A percentile compares a stretch with the other conserved stretches of the same genome.
These are phyloP conservation scores for Mionectes olivaceus DNA, from an alignment of 2,797 vertebrate genomes.

Conservation along the genomic window DNA sequence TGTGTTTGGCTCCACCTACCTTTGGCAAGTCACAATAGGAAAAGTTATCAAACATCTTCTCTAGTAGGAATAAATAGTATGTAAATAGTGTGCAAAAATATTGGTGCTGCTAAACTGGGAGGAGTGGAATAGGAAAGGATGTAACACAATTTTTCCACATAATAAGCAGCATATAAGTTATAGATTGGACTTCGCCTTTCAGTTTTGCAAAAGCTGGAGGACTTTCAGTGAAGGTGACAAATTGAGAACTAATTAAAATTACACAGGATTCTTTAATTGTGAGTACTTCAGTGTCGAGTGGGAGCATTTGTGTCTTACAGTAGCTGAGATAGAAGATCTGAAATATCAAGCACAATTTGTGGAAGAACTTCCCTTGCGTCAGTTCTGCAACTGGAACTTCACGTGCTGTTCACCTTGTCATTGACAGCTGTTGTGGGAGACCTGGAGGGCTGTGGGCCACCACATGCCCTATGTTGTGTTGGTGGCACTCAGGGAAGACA, in stretches of 20 bases:
- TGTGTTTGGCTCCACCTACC: neutral
- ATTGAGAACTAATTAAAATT: neutral
- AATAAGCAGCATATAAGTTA: neutral
- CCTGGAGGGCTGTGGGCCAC: neutral
- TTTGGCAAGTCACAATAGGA: neutral
- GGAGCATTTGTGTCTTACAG: neutral
- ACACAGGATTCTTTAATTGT: neutral
- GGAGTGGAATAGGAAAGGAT: neutral
- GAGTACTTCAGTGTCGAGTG: neutral
- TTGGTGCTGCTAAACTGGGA: neutral
- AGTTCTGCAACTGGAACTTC: neutral
- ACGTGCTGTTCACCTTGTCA: fast-evolving
- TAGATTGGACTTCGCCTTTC: neutral
- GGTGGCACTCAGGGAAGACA: neutral
- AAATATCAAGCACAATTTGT: neutral
- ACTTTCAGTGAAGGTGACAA: neutral
- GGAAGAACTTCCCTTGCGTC: neutral
- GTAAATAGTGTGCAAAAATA: neutral
- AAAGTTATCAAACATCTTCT: neutral
- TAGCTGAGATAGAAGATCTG: neutral
- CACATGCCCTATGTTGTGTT: fast-evolving
- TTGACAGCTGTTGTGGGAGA: neutral
- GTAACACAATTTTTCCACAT: neutral
- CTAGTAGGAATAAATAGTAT: neutral
- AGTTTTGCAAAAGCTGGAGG: neutral